phyloP scores from a whole-genome alignment of 2,797 vertebrate species.

The Caiman crocodilus region DNA sequence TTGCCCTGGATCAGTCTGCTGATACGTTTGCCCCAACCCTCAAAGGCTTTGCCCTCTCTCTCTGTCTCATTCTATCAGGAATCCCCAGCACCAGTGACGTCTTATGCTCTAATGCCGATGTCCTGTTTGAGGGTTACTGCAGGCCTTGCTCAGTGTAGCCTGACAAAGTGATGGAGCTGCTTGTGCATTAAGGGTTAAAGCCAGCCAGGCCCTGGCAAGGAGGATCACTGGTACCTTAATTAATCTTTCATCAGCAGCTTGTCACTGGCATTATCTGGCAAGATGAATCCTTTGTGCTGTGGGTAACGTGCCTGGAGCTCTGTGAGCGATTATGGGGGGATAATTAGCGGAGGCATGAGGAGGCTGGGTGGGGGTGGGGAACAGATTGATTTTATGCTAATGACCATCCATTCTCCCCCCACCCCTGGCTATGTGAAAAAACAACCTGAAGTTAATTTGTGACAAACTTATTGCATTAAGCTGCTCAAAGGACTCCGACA shows the following conservation, averaged over 20 bases:
- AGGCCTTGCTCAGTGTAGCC: neutral
- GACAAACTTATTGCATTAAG: slow-evolving; percentile 18
- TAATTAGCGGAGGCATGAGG: neutral
- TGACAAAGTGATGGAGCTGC: neutral
- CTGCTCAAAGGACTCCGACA: neutral
- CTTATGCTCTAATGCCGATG: neutral
- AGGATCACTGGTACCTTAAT: neutral
- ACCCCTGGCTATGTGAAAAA: neutral
- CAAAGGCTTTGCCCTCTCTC: neutral
- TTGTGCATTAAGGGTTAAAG: neutral
- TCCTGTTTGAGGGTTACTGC: neutral
- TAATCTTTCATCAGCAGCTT: neutral
- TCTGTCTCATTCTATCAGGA: neutral
- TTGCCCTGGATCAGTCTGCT: too few relatives aligned
- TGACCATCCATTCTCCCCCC: neutral
- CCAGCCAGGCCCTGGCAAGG: neutral
- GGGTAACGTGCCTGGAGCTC: neutral
- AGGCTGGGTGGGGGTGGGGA: neutral
- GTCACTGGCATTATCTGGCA: neutral
- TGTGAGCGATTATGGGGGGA: neutral
- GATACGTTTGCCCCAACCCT: neutral
- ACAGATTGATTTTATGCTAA: neutral
- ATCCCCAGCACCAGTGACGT: neutral
- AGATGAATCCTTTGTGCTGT: neutral
- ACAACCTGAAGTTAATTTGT: slow-evolving; percentile 22